Evolutionary conservation across 2,113 vertebrate genomes (phyloP).

Genomic region (Pelusios castaneus): DNA sequence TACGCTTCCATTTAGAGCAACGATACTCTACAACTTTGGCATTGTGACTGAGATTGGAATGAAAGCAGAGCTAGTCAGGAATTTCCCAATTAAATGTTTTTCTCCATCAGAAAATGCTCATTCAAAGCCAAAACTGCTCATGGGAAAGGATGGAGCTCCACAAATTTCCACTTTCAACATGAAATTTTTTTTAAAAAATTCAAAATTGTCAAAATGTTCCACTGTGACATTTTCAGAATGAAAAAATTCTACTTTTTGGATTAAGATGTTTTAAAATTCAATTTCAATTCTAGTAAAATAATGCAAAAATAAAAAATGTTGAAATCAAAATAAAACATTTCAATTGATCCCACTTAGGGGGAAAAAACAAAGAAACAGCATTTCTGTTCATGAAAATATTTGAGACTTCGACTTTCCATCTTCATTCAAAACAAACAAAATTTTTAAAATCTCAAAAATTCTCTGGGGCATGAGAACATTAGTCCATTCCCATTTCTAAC

Average conservation of each 20-base stretch:
- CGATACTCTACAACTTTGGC: not conserved
- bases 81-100: not conserved
- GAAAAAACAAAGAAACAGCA: too few relatives aligned
- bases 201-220: not conserved
- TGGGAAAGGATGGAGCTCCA: not conserved
- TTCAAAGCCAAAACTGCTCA: not conserved
- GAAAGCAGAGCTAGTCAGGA: not conserved
- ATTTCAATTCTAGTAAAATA: not conserved
- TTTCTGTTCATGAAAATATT: not conserved
- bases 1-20: not conserved
- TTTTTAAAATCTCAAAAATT: not conserved
- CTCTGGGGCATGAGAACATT: not conserved
- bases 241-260: not conserved
- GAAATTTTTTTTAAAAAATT: not conserved
- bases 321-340: not conserved
- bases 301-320: not conserved
- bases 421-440: not conserved
- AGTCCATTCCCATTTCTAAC: not conserved
- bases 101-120: not conserved
- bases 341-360: not conserved
- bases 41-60: not conserved
- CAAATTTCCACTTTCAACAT: not conserved
- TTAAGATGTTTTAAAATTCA: not conserved
- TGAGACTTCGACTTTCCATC: not conserved
- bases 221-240: not conserved